Percentiles rank a stretch among this genome's conserved stretches.
phyloP scores from a whole-genome alignment of 2,888 invertebrate species.

The Agrotis puta region DNA sequence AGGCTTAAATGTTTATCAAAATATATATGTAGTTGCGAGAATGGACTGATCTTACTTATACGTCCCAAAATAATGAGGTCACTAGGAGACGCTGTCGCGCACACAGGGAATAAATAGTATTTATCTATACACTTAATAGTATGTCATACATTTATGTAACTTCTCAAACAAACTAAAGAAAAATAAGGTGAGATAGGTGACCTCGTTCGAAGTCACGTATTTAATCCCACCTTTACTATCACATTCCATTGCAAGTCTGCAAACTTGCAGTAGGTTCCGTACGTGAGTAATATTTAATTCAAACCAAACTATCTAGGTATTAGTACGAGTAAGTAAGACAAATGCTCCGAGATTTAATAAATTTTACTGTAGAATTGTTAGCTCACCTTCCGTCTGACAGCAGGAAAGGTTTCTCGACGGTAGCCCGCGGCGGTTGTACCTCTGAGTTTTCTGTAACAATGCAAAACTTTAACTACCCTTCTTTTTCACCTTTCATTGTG shows the following conservation, averaged over 20 bases:
- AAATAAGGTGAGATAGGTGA: not conserved
- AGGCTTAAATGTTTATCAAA: too few species aligned
- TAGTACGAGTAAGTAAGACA: slow-evolving; percentile 21
- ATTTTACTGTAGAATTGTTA: not conserved
- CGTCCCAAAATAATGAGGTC: too few species aligned
- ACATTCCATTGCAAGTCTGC: not conserved
- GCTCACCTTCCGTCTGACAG: slow-evolving; percentile 94
- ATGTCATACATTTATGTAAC: too few species aligned
- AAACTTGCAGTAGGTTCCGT: slow-evolving; percentile 1
- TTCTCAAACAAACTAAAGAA: not conserved
- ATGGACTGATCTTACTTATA: too few species aligned
- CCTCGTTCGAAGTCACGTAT: slow-evolving; percentile 13
- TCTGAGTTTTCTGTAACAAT: slow-evolving; percentile 79
- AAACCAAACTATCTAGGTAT: not conserved
- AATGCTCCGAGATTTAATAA: slow-evolving; percentile 6
- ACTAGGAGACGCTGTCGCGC: too few species aligned
- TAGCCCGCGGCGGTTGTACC: slow-evolving; percentile 92
- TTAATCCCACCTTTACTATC: slow-evolving; percentile 5
- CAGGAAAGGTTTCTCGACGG: slow-evolving; percentile 95
- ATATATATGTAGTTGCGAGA: too few species aligned
- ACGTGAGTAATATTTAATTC: slow-evolving; percentile 14
- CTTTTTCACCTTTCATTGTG: not conserved
- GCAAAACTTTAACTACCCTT: slow-evolving; percentile 23
- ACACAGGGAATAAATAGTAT: too few species aligned
- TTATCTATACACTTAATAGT: too few species aligned